A percentile compares a stretch with the other conserved stretches of the same genome.
Conservation (phyloP, 1,140 invertebrate genomes). For the Coboldia fuscipes region DNA sequence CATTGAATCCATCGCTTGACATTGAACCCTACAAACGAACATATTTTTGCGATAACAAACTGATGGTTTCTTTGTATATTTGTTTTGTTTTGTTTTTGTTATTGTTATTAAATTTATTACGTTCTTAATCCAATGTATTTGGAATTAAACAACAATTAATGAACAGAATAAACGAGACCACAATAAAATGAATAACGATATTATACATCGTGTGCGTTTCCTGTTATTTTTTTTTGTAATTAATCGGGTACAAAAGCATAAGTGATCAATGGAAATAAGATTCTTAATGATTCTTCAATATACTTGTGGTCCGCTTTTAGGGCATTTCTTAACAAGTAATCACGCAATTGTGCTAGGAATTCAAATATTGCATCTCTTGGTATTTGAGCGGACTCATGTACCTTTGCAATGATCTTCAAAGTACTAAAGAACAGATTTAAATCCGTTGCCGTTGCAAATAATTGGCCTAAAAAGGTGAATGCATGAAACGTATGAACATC, state of each 20-base stretch:
- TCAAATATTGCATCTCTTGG: no score
- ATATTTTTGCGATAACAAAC: neutral
- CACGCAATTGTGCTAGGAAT: no score
- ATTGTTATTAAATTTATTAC: neutral
- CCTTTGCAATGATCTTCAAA: no score
- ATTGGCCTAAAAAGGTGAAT: no score
- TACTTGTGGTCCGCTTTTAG: no score
- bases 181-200: neutral
- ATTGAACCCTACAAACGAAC: neutral
- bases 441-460: no score
- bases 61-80: neutral
- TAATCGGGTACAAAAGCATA: neutral
- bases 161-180: neutral
- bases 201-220: neutral
- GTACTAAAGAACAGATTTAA: no score
- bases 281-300: no score
- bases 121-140: neutral
- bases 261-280: neutral
- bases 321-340: no score
- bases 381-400: no score
- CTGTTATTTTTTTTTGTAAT: conserved; percentile 1
- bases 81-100: neutral
- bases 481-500: no score
- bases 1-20: neutral
- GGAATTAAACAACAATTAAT: neutral